Evolutionary conservation across 2,888 invertebrate genomes (phyloP).

Genomic region (Pterostichus madidus): DNA sequence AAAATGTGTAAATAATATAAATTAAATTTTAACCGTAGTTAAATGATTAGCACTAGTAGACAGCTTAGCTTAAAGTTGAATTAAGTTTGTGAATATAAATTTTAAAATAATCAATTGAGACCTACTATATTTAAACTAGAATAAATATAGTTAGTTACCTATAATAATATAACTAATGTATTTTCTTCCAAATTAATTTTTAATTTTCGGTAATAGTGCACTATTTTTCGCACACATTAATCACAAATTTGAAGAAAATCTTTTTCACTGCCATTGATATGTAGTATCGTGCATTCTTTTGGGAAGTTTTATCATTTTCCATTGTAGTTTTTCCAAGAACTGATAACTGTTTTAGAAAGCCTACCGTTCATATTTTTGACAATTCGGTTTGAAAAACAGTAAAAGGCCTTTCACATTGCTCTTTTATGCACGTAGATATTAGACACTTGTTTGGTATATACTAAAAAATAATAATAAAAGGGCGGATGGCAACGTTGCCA

Average conservation of each 20-base stretch:
- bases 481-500: slow-evolving; percentile 2
- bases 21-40: slow-evolving; percentile 3
- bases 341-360: slow-evolving; percentile 56
- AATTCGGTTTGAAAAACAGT: slow-evolving; percentile 25
- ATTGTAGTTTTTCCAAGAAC: slow-evolving; percentile 55
- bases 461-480: slow-evolving; percentile 8
- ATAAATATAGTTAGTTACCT: slow-evolving; percentile 33
- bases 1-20: slow-evolving; percentile 40
- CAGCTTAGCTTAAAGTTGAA: slow-evolving; percentile 26
- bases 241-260: slow-evolving; percentile 59
- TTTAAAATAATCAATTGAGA: slow-evolving; percentile 41
- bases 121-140: slow-evolving; percentile 44
- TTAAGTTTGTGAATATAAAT: slow-evolving; percentile 25
- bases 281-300: slow-evolving; percentile 54
- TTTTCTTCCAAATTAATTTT: slow-evolving; percentile 38
- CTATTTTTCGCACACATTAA: slow-evolving; percentile 55
- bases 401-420: slow-evolving; percentile 31
- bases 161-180: slow-evolving; percentile 36
- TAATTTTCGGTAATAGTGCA: slow-evolving; percentile 55
- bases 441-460: slow-evolving; percentile 47
- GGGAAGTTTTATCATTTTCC: slow-evolving; percentile 34
- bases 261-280: slow-evolving; percentile 64
- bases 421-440: slow-evolving; percentile 38
- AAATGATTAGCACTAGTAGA: slow-evolving; percentile 28
- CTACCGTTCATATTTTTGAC: slow-evolving; percentile 39